Percentiles rank a stretch among this genome's conserved stretches.
phyloP scores from a whole-genome alignment of 2,797 vertebrate genomes.

The Acipenser oxyrinchus region DNA sequence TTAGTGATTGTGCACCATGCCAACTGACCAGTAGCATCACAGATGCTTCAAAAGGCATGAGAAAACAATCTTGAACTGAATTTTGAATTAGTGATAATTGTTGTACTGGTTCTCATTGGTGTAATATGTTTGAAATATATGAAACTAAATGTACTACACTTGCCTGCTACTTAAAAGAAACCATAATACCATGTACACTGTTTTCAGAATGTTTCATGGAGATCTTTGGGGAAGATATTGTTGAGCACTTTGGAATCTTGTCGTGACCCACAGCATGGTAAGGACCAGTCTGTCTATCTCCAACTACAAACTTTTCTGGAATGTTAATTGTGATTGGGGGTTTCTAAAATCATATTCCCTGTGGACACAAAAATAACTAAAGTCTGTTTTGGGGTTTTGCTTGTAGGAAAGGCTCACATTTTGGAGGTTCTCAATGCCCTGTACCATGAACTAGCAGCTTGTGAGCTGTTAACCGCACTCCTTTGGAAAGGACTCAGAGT shows the following conservation, averaged over 20 bases:
- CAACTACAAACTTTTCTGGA: conserved; percentile 10
- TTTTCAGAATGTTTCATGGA: conserved; percentile 73
- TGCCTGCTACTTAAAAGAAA: neutral
- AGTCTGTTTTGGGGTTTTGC: conserved; percentile 25
- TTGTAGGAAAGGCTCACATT: conserved; percentile 65
- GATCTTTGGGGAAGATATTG: conserved; percentile 82
- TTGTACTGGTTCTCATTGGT: neutral
- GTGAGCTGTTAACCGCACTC: conserved; percentile 63
- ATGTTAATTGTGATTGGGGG: neutral
- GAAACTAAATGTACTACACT: neutral
- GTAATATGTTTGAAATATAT: neutral
- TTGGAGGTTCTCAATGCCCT: conserved; percentile 75
- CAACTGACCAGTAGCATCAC: too few relatives aligned
- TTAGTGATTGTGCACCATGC: too few relatives aligned
- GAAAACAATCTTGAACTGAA: too few relatives aligned
- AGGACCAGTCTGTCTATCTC: conserved; percentile 24
- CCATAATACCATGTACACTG: conserved; percentile 21
- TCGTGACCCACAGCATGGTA: conserved; percentile 70
- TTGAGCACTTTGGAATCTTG: conserved; percentile 81
- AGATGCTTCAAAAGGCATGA: too few relatives aligned
- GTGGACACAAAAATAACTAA: neutral
- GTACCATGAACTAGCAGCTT: conserved; percentile 70
- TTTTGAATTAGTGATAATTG: too few relatives aligned
- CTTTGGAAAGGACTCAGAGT: conserved; percentile 45
- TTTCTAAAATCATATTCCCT: neutral